Base-by-base conservation (phyloP, 1,140 invertebrate genomes). In the Aphelinus certus region DNA sequence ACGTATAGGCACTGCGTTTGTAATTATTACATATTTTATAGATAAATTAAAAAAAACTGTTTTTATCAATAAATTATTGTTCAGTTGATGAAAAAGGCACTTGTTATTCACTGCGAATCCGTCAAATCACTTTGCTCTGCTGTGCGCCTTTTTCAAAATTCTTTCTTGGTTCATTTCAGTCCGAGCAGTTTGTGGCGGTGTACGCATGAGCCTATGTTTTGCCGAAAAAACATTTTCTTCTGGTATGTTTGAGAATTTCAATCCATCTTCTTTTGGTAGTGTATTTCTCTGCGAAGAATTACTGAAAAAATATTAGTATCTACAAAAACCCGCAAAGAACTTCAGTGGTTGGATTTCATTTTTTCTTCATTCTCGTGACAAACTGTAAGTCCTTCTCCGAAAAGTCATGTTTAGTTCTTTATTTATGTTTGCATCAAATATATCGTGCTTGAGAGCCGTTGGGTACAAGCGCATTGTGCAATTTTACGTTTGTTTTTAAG, bases 191-290 rank as follows among this genome's bases (percentile, higher is more conserved):
- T 48, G 58, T 2, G 82, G 82, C 53, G 84, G 83, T 7, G 83
- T 86, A 26, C 84, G 76, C 60, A 77, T 75, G 71, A 86, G 73
- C 60, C 82, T 83, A 73, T 83, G 83, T 68, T 84, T 85, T 0
- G 84, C 78, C 46, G 79, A 46, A 68, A 85, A 85, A 43, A 79
- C 83, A n/a, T 82, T 80, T 66, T 79, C 75, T 45, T 77, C 81
- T 57, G 76, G 74, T 63, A 73, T 63, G n/a, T 55, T 26, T 26
- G 26, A 26, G 26, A 26, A 26, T 26, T 26, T 26, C 26, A 26
- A 26, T 26, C 26, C 26, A 26, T 26, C 26, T 26, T 26, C 26
- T 26, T 26, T 26, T 26, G 26, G 26, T 26, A 45, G 5, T 45
- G 56, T 7, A 60, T 49, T 46, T 26, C 51, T 73, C 55, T 49